Conservation (phyloP, 2,888 invertebrate genomes). For the Trachelus troglodyta region DNA sequence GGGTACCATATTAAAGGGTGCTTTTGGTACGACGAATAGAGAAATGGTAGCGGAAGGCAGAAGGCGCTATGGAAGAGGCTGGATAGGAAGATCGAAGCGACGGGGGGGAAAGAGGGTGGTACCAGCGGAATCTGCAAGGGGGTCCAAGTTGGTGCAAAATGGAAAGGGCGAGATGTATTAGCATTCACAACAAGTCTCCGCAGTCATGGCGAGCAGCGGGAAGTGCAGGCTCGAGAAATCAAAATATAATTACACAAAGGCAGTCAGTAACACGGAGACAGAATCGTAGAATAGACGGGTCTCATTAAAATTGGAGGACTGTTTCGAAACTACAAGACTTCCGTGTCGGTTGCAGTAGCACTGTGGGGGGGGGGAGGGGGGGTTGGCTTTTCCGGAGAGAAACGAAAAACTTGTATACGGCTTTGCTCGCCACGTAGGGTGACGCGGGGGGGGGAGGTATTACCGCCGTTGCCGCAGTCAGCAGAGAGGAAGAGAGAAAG, state of each 20-base stretch:
- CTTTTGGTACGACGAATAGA: neutral
- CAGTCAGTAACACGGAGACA: conserved; percentile 56
- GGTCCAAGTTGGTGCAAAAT: conserved; percentile 9
- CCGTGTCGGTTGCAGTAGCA: conserved; percentile 60
- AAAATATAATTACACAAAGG: conserved; percentile 62
- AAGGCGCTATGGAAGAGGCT: conserved; percentile 17
- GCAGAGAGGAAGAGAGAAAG: neutral
- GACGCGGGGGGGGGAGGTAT: neutral
- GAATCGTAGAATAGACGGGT: conserved; percentile 61
- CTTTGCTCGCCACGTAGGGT: neutral
- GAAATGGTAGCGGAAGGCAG: conserved; percentile 15
- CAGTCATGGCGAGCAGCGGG: conserved; percentile 32
- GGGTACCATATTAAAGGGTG: neutral
- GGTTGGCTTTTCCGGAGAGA: neutral
- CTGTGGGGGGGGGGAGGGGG: neutral
- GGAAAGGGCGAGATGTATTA: conserved; percentile 48
- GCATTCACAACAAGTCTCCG: conserved; percentile 55
- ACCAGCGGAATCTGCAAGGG: neutral
- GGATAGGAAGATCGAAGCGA: neutral
- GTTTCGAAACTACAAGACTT: conserved; percentile 63
- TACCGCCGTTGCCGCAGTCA: neutral
- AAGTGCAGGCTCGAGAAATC: conserved; percentile 44
- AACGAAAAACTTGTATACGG: neutral
- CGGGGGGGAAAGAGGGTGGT: conserved; percentile 22
- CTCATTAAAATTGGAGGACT: conserved; percentile 66